Percentiles rank a stretch among this genome's conserved stretches.
Evolutionary conservation across 2,888 invertebrate genomes (phyloP).

Genomic region (Linnaemya tessellans): DNA sequence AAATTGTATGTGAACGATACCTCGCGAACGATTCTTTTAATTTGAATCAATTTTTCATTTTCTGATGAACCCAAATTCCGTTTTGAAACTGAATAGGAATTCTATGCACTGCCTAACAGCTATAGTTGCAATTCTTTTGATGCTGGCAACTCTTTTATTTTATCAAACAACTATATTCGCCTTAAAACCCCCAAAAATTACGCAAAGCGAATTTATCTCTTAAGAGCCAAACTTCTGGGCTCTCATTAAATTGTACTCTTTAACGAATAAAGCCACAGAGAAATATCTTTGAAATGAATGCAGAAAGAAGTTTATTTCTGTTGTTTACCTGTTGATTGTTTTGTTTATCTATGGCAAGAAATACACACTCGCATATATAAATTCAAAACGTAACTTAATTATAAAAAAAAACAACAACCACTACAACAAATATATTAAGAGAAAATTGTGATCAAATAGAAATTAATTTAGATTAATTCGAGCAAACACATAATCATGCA

Average conservation of each 20-base stretch:
- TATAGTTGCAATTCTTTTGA: background rate
- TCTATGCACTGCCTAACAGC: no score
- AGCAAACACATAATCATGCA: background rate
- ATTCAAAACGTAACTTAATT: background rate
- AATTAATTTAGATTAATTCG: slow-evolving; percentile 20
- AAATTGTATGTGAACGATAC: no score
- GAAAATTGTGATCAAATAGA: background rate
- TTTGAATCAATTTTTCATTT: no score
- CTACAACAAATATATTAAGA: no score
- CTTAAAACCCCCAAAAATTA: background rate
- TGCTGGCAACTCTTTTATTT: slow-evolving; percentile 19
- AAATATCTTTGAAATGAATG: slow-evolving; percentile 48
- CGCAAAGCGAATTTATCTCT: slow-evolving; percentile 53
- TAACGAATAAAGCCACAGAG: background rate
- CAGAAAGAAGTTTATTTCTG: slow-evolving; percentile 37
- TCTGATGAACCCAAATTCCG: no score
- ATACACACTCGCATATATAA: background rate
- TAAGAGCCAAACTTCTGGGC: slow-evolving; percentile 23
- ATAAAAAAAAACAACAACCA: background rate
- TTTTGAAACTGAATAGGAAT: no score
- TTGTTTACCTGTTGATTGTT: slow-evolving; percentile 66
- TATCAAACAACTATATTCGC: slow-evolving; percentile 43
- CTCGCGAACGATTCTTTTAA: no score
- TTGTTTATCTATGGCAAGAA: slow-evolving; percentile 28
- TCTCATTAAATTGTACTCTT: slow-evolving; percentile 1